Percentiles rank a stretch among this genome's conserved stretches.
Evolutionary conservation across 2,888 invertebrate genomes (phyloP).

Genomic region (Caenorhabditis sp.): DNA sequence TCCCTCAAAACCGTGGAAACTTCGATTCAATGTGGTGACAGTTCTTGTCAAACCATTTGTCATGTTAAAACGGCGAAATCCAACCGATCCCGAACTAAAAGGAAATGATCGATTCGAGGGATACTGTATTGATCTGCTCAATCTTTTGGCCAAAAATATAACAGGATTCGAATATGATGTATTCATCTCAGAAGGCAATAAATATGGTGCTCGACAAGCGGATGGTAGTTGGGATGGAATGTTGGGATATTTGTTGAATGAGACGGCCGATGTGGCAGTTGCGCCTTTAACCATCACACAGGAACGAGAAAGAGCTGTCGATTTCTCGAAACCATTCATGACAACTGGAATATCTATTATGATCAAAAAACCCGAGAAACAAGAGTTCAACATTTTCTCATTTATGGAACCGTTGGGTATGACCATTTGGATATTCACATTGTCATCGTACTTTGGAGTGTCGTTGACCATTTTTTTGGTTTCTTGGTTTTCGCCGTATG

Average conservation of each 20-base stretch:
- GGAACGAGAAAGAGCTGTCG: slow-evolving; percentile 87
- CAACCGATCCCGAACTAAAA: slow-evolving; percentile 60
- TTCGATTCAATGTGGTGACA: slow-evolving; percentile 59
- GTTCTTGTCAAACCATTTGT: slow-evolving; percentile 81
- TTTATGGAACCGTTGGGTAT: slow-evolving; percentile 93
- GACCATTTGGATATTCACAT: slow-evolving; percentile 86
- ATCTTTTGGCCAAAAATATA: slow-evolving; percentile 68
- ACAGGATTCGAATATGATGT: slow-evolving; percentile 67
- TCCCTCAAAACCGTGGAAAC: slow-evolving; percentile 51
- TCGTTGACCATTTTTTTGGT: slow-evolving; percentile 95
- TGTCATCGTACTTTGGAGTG: slow-evolving; percentile 90
- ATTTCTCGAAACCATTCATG: slow-evolving; percentile 97
- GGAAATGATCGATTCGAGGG: slow-evolving; percentile 69
- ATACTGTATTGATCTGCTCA: slow-evolving; percentile 65
- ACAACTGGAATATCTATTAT: slow-evolving; percentile 78
- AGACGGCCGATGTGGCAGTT: slow-evolving; percentile 88
- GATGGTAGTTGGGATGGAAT: slow-evolving; percentile 70
- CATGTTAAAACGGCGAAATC: slow-evolving; percentile 79
- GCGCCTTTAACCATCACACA: slow-evolving; percentile 93
- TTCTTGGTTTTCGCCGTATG: slow-evolving; percentile 93
- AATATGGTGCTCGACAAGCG: slow-evolving; percentile 55
- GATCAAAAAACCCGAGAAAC: slow-evolving; percentile 74
- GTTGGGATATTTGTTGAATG: slow-evolving; percentile 69
- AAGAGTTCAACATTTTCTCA: slow-evolving; percentile 89
- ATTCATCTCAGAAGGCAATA: slow-evolving; percentile 68